Conservation (phyloP, 2,797 vertebrate genomes). For the Enteromius treurensis region DNA sequence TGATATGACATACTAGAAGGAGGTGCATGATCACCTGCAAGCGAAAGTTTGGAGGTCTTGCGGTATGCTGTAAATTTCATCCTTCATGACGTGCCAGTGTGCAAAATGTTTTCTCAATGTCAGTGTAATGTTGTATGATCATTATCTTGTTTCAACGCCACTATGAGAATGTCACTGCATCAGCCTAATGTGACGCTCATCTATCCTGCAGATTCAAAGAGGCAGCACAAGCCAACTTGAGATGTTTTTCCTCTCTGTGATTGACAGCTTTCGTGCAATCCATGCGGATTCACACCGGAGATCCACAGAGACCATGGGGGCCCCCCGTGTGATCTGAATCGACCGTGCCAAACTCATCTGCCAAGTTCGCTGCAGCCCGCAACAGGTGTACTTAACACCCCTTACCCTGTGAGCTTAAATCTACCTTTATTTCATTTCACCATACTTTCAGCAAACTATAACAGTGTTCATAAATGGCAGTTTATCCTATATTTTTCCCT, state of each 20-base stretch:
- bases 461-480: neutral
- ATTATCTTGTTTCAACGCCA: constrained; percentile 73
- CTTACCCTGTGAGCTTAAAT: constrained; percentile 60
- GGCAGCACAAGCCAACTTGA: constrained; percentile 69
- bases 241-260: constrained; percentile 69
- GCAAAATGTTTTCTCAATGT: constrained; percentile 67
- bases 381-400: constrained; percentile 76
- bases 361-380: constrained; percentile 67
- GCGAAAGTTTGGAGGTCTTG: constrained; percentile 29
- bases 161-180: constrained; percentile 72
- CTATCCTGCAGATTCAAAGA: constrained; percentile 59
- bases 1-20: constrained; percentile 18
- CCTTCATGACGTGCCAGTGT: constrained; percentile 65
- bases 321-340: constrained; percentile 58
- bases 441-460: neutral
- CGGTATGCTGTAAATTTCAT: constrained; percentile 51
- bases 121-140: constrained; percentile 70
- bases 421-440: constrained; percentile 56
- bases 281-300: constrained; percentile 76
- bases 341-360: constrained; percentile 72
- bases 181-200: constrained; percentile 60
- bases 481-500: neutral
- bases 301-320: constrained; percentile 67
- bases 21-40: constrained; percentile 46
- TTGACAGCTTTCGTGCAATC: constrained; percentile 80